These are phyloP conservation scores for Aromia moschata DNA, from an alignment of 2,888 invertebrate species.

Conservation along the genomic window DNA sequence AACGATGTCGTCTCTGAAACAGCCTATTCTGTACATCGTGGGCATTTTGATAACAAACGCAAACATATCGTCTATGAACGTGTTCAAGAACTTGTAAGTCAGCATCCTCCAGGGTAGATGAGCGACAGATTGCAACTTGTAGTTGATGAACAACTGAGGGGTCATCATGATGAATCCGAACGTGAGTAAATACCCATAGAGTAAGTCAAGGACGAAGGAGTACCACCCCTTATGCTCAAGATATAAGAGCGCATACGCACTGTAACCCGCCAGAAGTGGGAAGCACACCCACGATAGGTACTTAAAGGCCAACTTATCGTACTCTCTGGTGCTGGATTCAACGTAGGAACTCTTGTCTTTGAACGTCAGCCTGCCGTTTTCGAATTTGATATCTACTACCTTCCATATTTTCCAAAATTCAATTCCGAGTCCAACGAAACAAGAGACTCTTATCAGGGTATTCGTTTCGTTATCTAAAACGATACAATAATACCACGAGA, in stretches of 20 bases:
- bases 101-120: slow-evolving; percentile 99
- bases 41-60: slow-evolving; percentile 99
- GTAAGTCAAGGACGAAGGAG: slow-evolving; percentile 94
- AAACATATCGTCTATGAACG: slow-evolving; percentile 99
- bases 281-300: slow-evolving; percentile 97
- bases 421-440: slow-evolving; percentile 93
- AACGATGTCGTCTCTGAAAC: slow-evolving; percentile 98
- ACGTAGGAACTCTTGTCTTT: slow-evolving; percentile 97
- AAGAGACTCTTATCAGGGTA: slow-evolving; percentile 92
- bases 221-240: slow-evolving; percentile 99
- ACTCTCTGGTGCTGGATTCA: slow-evolving; percentile 90
- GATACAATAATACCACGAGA: slow-evolving; percentile 91
- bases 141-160: slow-evolving; percentile 99
- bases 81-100: slow-evolving; percentile 99
- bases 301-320: slow-evolving; percentile 94
- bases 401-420: slow-evolving; percentile 99
- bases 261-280: slow-evolving; percentile 92
- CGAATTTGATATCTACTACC: slow-evolving; percentile 84
- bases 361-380: slow-evolving; percentile 81
- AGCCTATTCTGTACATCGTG: slow-evolving; percentile 96
- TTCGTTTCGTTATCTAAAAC: slow-evolving; percentile 99
- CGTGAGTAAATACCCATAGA: slow-evolving; percentile 96
- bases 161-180: slow-evolving; percentile 99
- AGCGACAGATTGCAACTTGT: slow-evolving; percentile 98
- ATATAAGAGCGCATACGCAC: slow-evolving; percentile 93